Base-by-base conservation (phyloP, 2,113 vertebrate genomes). In the Theristicus caerulescens region DNA sequence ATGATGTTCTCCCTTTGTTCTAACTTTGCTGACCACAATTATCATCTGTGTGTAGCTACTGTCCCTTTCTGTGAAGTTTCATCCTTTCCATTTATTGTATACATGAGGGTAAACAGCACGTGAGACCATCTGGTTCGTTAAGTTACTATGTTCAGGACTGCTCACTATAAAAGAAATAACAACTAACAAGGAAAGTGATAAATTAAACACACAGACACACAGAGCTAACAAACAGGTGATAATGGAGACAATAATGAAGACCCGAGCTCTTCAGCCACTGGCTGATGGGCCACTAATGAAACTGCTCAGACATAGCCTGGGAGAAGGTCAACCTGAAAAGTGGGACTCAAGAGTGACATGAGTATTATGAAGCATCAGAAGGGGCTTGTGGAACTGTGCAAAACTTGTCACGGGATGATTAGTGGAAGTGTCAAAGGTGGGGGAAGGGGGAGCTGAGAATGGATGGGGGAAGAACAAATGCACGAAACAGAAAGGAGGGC, bases 381-480 rank as follows among this genome's bases (percentile, higher is more conserved):
- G 14, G 3, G 3, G 3, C 24, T 40, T 74, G 29, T 32, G 24
- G 11, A 69, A 62, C 36, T 49, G 6, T n/a, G 25, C 18, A 90
- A 89, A 82, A 52, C 5, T 46, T 74, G 7, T 49, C 10, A 46
- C 1, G 2, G 1, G 10, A 70, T 74, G 6, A 66, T 54, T 52
- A 32, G 3, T 26, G 17, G 32, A 65, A 61, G 8, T 27, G 6
- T 47, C 24, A 78, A 47, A 36, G 0, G 0, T 51, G 17, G 15
- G 13, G 20, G 3, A 69, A 86, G 16, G 9, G 21, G 16, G 1
- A 58, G 4, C 3, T 46, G 7, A 52, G 10, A 12, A 61, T 14
- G 15, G 4, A 40, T 54, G 9, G 18, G 12, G 14, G 16, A 54
- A 82, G 26, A 62, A 21, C 11, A 72, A 51, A 16, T 24, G 8